phyloP scores from a whole-genome alignment of 2,113 vertebrate species.

The Muscicapa adusta region DNA sequence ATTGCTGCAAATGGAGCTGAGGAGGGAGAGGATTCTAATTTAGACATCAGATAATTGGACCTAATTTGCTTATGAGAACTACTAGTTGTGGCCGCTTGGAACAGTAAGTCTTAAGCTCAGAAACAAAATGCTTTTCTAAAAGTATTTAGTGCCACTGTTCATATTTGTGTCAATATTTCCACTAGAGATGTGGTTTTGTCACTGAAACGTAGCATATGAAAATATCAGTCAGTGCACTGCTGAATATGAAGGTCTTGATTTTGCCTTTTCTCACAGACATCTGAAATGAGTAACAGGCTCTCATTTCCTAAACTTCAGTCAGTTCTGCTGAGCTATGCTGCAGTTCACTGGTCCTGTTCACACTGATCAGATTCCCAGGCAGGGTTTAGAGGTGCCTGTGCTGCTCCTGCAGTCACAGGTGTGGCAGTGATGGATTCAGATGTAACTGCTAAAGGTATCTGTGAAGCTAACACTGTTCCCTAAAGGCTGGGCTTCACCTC shows the following conservation, averaged over 20 bases:
- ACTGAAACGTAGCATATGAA: background rate
- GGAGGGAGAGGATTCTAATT: constrained; percentile 45
- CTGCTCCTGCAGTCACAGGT: background rate
- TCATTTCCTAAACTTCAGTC: background rate
- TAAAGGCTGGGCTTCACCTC: background rate
- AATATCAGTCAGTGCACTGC: background rate
- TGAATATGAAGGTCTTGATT: background rate
- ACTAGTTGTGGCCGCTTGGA: constrained; percentile 33
- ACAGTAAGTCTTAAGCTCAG: constrained; percentile 1
- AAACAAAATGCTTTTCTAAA: constrained; percentile 29
- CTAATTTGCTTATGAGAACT: constrained; percentile 49
- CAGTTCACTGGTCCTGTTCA: background rate
- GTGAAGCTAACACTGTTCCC: background rate
- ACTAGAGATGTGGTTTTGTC: constrained; percentile 1
- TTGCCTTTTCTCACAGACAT: background rate
- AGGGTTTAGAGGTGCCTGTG: background rate
- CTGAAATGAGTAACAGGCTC: background rate
- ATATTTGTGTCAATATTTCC: constrained; percentile 29
- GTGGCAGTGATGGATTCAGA: background rate
- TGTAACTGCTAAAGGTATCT: background rate
- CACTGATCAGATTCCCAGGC: background rate
- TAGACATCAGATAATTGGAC: constrained; percentile 44
- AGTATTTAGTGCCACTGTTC: constrained; percentile 3
- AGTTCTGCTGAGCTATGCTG: background rate
- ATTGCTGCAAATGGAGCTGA: constrained; percentile 53